Percentiles rank a stretch among this genome's conserved stretches.
These are phyloP conservation scores for Ferdinandea cuprea DNA, from an alignment of 2,888 invertebrate species.

Conservation along the genomic window DNA sequence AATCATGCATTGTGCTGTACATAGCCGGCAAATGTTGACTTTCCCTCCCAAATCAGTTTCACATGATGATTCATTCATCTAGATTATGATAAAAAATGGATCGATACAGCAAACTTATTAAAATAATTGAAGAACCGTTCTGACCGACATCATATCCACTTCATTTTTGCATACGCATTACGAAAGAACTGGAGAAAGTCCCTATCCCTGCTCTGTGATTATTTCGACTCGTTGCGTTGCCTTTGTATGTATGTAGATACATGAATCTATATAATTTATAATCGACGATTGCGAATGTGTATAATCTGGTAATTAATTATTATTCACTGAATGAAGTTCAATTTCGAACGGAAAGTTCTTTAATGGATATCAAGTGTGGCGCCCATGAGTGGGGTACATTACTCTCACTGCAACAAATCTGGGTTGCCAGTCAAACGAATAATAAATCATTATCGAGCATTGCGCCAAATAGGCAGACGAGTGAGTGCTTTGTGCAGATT, in stretches of 20 bases:
- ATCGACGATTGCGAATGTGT: conserved; percentile 43
- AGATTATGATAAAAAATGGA: conserved; percentile 23
- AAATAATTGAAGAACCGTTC: conserved; percentile 14
- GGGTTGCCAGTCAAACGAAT: conserved; percentile 1
- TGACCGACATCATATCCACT: conserved; percentile 6
- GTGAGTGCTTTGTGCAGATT: neutral
- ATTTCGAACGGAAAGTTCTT: conserved; percentile 27
- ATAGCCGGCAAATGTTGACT: conserved; percentile 23
- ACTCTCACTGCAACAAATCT: conserved; percentile 30
- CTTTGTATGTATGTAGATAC: too few relatives aligned
- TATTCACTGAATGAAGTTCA: conserved; percentile 48
- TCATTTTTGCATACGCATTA: conserved; percentile 5
- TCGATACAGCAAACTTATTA: conserved; percentile 10
- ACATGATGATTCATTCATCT: conserved; percentile 45
- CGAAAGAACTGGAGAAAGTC: conserved; percentile 5
- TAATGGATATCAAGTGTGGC: conserved; percentile 53
- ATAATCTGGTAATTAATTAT: conserved; percentile 57
- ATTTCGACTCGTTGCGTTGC: neutral
- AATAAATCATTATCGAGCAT: conserved; percentile 18
- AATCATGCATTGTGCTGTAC: conserved; percentile 37
- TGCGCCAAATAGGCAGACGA: neutral
- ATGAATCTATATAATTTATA: conserved; percentile 32
- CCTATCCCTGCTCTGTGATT: neutral
- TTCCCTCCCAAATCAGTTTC: conserved; percentile 51
- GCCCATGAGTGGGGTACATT: conserved; percentile 25